phyloP scores from a whole-genome alignment of 2,797 vertebrate genomes.

The Coregonus ussuriensis region DNA sequence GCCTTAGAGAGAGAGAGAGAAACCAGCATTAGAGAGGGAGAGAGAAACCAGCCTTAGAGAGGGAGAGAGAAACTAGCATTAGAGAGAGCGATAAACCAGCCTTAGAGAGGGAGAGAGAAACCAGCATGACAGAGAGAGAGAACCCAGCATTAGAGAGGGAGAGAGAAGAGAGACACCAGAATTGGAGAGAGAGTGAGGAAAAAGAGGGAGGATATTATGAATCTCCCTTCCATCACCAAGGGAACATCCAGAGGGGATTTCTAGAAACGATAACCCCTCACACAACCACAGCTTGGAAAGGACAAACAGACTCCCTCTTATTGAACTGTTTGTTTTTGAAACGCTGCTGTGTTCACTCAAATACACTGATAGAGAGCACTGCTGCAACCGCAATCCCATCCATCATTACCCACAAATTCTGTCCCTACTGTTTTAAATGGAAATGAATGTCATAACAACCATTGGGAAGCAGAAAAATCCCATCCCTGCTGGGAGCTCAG shows the following conservation, averaged over 20 bases:
- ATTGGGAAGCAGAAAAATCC: neutral
- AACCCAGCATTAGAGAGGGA: neutral
- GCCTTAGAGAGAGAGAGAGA: too few relatives aligned
- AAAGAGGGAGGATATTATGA: conserved; percentile 7
- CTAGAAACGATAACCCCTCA: conserved; percentile 11
- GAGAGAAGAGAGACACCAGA: conserved; percentile 15
- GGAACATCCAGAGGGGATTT: conserved; percentile 6
- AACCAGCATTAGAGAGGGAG: too few relatives aligned
- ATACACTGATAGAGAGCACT: neutral
- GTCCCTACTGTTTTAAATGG: neutral
- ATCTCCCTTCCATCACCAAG: neutral
- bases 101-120: too few relatives aligned
- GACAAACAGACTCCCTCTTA: conserved; percentile 21
- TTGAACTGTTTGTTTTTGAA: conserved; percentile 18
- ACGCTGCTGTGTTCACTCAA: neutral
- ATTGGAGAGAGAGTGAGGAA: too few relatives aligned
- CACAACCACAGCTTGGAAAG: conserved; percentile 12
- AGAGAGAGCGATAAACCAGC: too few relatives aligned
- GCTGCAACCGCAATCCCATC: neutral
- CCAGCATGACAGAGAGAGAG: neutral
- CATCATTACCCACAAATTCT: neutral
- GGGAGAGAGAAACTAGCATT: too few relatives aligned
- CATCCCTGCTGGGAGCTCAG: neutral
- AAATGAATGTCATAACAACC: neutral
- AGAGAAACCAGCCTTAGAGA: too few relatives aligned